Evolutionary conservation across 2,888 invertebrate genomes (phyloP), one percentile per base, ranked within the genome.

Genomic region (Oxytorus armatus): DNA sequence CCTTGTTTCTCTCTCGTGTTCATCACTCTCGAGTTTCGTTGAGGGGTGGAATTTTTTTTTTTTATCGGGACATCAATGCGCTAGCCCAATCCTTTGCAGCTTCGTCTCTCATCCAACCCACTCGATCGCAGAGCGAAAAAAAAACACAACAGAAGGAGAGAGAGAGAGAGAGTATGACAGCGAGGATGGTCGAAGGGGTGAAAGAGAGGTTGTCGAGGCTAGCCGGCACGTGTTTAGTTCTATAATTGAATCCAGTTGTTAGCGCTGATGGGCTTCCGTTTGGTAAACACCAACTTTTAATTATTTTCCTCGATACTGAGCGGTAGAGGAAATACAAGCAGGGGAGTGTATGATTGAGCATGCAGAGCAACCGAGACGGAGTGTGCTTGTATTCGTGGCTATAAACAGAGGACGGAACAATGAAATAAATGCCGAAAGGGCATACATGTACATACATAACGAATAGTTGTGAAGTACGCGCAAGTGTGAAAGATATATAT

Each of bases 171-270:
- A 10, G 4, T n/a, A 4, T 1, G 33, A 39, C 16, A 21, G 16
- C 10, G 11, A 42, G 49, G 18, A 51, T 7, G 23, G 25, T 23
- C 2, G n/a, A 11, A 25, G 21, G 57, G 33, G 33, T 21, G n/a
- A 25, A 21, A 36, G 55, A 21, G 59, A 42, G 59, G 21, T 36
- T 49, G 49, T 49, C 14, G 25, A 61, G 49, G 18, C 47, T 47
- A 36, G 49, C 57, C 49, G 61, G 61, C 79, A 68, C 68, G 77
- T 82, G 85, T 86, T 87, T 84, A 85, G 85, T 85, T 89, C 88
- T 87, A 86, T 88, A 88, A 89, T 88, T 86, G 88, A 88, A 88
- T 89, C 85, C 87, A 80, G 82, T 88, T 87, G 88, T 88, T 87
- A 83, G 81, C 85, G 83, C 81, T 86, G 89, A 89, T 88, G 84